Conservation (phyloP, 1,140 invertebrate species). For the Drosophila carrolli region DNA sequence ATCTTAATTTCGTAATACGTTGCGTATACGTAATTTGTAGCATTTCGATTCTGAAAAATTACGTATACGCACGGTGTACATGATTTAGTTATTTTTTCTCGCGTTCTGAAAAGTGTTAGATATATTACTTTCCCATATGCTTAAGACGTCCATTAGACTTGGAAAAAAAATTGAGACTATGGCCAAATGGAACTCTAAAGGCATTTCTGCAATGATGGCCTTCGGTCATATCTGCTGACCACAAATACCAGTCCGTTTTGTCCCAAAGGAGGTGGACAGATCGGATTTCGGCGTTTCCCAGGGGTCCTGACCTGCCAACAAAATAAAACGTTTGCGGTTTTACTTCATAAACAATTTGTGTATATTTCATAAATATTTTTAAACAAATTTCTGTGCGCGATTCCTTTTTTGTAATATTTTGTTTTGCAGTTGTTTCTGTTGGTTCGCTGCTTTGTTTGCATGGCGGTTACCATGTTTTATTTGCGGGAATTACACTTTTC, state of each 20-base stretch:
- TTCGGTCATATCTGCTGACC: neutral
- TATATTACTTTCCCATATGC: too few relatives aligned
- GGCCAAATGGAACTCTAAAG: constrained; percentile 2
- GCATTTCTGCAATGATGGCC: constrained; percentile 15
- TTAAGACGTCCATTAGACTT: too few relatives aligned
- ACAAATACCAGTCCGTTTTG: constrained; percentile 6
- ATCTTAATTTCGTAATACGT: too few relatives aligned
- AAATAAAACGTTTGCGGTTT: constrained; percentile 71
- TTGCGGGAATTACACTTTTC: constrained; percentile 60
- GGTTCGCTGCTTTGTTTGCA: constrained; percentile 46
- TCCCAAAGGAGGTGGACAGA: constrained; percentile 14
- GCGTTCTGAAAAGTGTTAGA: too few relatives aligned
- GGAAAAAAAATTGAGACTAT: neutral
- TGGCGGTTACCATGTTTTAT: constrained; percentile 61
- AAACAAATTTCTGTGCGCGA: constrained; percentile 43
- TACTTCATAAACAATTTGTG: constrained; percentile 74
- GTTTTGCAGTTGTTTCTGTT: constrained; percentile 8
- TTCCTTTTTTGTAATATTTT: constrained; percentile 5
- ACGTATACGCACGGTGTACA: neutral
- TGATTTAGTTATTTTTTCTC: too few relatives aligned
- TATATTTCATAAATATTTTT: constrained; percentile 70
- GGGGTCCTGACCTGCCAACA: constrained; percentile 35
- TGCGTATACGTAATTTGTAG: neutral
- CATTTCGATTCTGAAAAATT: neutral
- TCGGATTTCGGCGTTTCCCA: constrained; percentile 33